Percentiles rank a stretch among this genome's conserved stretches.
Evolutionary conservation across 2,113 vertebrate genomes (phyloP).

Genomic region (Pitta sordida): DNA sequence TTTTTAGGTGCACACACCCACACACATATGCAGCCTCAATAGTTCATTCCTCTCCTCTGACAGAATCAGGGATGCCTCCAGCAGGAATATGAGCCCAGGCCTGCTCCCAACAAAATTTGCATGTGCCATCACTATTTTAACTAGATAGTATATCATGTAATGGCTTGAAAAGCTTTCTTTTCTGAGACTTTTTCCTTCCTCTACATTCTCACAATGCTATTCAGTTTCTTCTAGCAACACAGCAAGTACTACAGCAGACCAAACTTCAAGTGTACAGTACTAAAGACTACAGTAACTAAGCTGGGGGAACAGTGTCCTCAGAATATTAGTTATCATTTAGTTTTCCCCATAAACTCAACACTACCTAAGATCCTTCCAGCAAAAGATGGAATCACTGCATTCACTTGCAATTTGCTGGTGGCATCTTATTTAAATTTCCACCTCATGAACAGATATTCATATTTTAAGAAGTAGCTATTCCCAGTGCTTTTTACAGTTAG

Average conservation of each 20-base stretch:
- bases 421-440: not conserved
- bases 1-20: conserved; percentile 41
- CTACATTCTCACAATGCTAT: not conserved
- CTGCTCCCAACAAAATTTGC: not conserved
- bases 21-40: not conserved
- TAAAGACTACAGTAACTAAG: not conserved
- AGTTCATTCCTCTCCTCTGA: not conserved
- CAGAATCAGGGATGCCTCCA: not conserved
- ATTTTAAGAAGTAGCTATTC: not conserved
- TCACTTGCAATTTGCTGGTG: not conserved
- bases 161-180: not conserved
- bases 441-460: not conserved
- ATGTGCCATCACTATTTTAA: not conserved
- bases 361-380: not conserved
- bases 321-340: not conserved
- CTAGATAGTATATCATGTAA: not conserved
- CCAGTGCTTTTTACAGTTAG: not conserved
- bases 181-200: not conserved
- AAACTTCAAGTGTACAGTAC: not conserved
- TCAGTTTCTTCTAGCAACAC: not conserved
- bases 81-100: conserved; percentile 7
- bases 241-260: not conserved
- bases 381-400: not conserved
- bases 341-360: not conserved
- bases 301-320: not conserved